Evolutionary conservation across 2,113 vertebrate genomes (phyloP).

Genomic region (Monarcha castaneiventris): DNA sequence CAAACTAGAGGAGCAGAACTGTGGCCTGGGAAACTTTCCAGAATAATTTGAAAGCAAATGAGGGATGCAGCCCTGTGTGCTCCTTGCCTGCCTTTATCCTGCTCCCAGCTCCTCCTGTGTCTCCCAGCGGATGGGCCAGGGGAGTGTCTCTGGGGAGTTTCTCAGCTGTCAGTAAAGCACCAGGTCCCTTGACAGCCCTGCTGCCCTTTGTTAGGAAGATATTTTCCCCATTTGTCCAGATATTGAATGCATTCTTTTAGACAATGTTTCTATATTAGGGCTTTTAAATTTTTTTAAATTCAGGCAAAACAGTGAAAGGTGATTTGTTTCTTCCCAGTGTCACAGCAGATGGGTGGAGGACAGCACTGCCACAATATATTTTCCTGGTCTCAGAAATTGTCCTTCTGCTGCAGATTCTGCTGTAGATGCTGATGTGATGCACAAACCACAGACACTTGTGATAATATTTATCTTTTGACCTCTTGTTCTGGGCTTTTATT

Average conservation of each 20-base stretch:
- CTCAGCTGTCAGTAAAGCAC: not conserved
- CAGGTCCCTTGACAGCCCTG: not conserved
- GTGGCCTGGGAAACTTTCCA: not conserved
- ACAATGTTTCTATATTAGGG: not conserved
- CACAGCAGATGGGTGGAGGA: not conserved
- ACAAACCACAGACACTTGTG: not conserved
- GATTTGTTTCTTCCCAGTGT: not conserved
- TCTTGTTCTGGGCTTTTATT: not conserved
- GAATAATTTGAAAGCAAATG: not conserved
- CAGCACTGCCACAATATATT: not conserved
- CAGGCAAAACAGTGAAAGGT: not conserved
- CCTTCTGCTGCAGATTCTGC: not conserved
- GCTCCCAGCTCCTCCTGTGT: not conserved
- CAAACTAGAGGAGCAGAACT: not conserved
- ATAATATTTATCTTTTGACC: not conserved
- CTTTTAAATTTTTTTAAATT: not conserved
- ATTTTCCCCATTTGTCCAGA: not conserved
- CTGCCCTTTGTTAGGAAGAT: not conserved
- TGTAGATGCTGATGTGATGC: not conserved
- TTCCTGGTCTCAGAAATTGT: not conserved
- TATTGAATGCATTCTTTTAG: not conserved
- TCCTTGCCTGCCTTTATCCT: not conserved
- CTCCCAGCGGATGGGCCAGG: not conserved
- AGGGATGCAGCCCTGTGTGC: not conserved
- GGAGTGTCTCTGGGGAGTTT: not conserved